Percentiles rank a stretch among this genome's conserved stretches.
Conservation (phyloP, 1,140 invertebrate species). For the Pentalonia nigronervosa region DNA sequence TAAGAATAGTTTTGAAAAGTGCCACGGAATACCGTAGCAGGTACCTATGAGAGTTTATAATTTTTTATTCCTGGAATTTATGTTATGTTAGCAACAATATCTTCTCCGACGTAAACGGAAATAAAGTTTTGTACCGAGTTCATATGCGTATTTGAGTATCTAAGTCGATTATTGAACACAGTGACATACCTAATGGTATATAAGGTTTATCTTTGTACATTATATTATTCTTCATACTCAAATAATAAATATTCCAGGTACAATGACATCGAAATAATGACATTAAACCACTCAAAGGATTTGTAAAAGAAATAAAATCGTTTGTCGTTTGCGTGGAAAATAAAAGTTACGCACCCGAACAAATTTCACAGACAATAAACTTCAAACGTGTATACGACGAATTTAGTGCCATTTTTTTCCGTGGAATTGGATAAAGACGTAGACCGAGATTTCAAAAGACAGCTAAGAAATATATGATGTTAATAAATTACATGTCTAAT, state of each 20-base stretch:
- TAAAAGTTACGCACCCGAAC: conserved; percentile 24
- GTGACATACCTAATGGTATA: neutral
- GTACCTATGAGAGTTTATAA: neutral
- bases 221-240: neutral
- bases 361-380: conserved; percentile 56
- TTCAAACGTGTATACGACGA: conserved; percentile 14
- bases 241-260: neutral
- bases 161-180: neutral
- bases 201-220: too few relatives aligned
- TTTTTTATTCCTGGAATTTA: neutral
- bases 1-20: neutral
- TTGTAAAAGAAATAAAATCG: conserved; percentile 27
- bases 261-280: conserved; percentile 21
- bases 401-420: conserved; percentile 17
- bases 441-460: conserved; percentile 17
- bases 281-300: conserved; percentile 34
- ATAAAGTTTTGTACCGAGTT: neutral
- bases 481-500: conserved; percentile 39
- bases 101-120: neutral
- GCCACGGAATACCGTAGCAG: neutral
- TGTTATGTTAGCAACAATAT: neutral
- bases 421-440: neutral
- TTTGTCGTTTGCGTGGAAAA: conserved; percentile 40
- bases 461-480: conserved; percentile 12
- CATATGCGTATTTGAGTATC: neutral